Percentiles rank a stretch among this genome's conserved stretches.
phyloP scores from a whole-genome alignment of 2,888 invertebrate genomes.

The Spodoptera littoralis region DNA sequence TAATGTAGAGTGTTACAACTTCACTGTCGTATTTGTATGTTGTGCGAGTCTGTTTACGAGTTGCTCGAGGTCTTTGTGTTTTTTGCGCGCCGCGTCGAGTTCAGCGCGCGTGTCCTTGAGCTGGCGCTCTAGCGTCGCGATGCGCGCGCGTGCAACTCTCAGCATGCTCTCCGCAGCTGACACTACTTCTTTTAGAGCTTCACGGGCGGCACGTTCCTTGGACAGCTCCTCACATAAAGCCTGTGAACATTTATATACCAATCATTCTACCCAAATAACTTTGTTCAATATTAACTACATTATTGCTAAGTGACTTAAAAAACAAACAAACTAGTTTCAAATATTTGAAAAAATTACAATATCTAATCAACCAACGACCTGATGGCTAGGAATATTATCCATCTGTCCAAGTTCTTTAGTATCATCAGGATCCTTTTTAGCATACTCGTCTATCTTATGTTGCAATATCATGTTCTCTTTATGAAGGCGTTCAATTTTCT shows the following conservation, averaged over 20 bases:
- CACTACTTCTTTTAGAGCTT: slow-evolving; percentile 78
- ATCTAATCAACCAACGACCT: slow-evolving; percentile 55
- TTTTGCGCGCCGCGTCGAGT: slow-evolving; percentile 73
- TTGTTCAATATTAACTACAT: not conserved
- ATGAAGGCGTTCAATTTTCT: slow-evolving; percentile 76
- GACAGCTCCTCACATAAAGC: slow-evolving; percentile 70
- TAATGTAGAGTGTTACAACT: slow-evolving; percentile 69
- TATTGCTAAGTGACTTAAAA: not conserved
- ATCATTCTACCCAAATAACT: not conserved
- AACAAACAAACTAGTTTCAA: too few relatives aligned
- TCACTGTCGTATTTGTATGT: slow-evolving; percentile 68
- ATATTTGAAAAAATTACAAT: not conserved
- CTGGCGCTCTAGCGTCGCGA: slow-evolving; percentile 77
- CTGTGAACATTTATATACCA: slow-evolving; percentile 53
- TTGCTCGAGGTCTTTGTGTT: slow-evolving; percentile 82
- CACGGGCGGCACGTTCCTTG: slow-evolving; percentile 78
- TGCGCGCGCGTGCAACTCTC: slow-evolving; percentile 79
- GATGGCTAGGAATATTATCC: slow-evolving; percentile 54
- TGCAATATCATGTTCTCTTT: slow-evolving; percentile 75
- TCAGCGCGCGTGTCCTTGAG: slow-evolving; percentile 76
- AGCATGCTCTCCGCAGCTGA: slow-evolving; percentile 80
- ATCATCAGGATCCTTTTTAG: slow-evolving; percentile 64
- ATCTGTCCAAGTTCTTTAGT: slow-evolving; percentile 28
- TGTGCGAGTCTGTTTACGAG: slow-evolving; percentile 76
- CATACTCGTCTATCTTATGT: slow-evolving; percentile 71